Conservation (phyloP, 2,113 vertebrate species). For the Tragelaphus buxtoni region DNA sequence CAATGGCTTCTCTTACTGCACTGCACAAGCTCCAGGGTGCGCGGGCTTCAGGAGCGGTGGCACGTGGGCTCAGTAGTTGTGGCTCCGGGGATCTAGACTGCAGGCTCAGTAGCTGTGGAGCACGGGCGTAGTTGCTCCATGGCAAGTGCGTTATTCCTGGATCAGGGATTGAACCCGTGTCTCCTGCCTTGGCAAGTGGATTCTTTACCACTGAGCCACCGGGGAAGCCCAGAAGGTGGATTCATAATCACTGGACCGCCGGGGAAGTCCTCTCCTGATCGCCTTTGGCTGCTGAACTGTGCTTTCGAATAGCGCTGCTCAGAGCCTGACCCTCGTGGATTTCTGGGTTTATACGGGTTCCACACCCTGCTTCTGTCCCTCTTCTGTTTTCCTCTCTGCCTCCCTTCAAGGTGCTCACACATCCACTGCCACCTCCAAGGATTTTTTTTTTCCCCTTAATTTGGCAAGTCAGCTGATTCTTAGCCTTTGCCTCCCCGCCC, state of each 20-base stretch:
- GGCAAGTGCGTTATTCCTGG: background rate
- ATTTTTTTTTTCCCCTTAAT: conserved; percentile 84
- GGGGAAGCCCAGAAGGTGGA: background rate
- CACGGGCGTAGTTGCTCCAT: background rate
- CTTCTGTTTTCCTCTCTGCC: background rate
- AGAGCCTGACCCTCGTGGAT: background rate
- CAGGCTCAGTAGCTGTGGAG: background rate
- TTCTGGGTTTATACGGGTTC: accelerated
- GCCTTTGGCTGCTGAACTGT: accelerated
- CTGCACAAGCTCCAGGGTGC: background rate
- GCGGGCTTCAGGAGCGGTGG: background rate
- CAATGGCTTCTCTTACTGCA: background rate
- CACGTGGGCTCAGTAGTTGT: too few species aligned
- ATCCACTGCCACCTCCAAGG: conserved; percentile 68
- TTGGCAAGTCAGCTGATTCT: conserved; percentile 75
- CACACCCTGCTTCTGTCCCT: background rate
- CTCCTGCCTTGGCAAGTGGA: background rate
- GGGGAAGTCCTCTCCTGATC: background rate
- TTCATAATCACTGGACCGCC: background rate
- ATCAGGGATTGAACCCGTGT: background rate
- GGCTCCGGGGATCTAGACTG: background rate
- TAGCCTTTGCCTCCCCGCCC: background rate
- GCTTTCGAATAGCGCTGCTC: accelerated
- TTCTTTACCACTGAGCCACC: background rate
- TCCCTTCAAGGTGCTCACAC: accelerated